Base-by-base conservation (phyloP, 2,888 invertebrate species). In the Timema podura region DNA sequence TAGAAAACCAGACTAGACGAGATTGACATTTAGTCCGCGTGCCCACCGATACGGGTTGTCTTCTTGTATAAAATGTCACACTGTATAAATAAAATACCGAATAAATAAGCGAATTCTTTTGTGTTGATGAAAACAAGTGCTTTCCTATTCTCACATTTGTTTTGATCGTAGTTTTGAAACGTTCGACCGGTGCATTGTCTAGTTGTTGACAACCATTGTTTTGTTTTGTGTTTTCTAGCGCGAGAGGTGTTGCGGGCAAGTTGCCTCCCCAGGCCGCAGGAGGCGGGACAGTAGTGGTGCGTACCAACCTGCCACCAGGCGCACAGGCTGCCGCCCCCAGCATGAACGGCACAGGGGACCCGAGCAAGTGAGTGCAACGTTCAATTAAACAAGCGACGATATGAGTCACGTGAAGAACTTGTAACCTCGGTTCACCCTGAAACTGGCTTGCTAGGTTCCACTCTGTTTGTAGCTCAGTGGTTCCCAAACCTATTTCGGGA, bases 281-380 rank as follows among this genome's bases (percentile, higher is more conserved):
- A 9, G 48, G 48, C 10, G 69, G 65, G 16, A 69, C 69, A 8
- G 69, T 69, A 9, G 64, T 65, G 15, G 69, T 69, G 13, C 51
- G 69, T 6, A 69, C 69, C 54, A 65, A 65, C 54, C 69, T 65
- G 11, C 44, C 61, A 6, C 57, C 68, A 15, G n/a, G n/a, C n/a
- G 11, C 46, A 10, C 45, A 16, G 30, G 51, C 46, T 8, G 46
- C 65, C 47, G n/a, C 65, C 45, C 64, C 64, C 64, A 47, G 48
- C 47, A 65, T 69, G 65, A 69, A 69, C 48, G 69, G 69, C 48
- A 54, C 65, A 6, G 69, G 46, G n/a, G 69, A 69, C 13, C 64
- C 68, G 6, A 51, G 65, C 65, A 69, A 65, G 69, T 69, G 16
- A 69, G 64, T 45, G 54, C 15, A 64, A 13, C 30, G 5, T 15